These are phyloP conservation scores for Xanthostigma xanthostigma DNA, from an alignment of 2,888 invertebrate genomes.

Conservation along the genomic window DNA sequence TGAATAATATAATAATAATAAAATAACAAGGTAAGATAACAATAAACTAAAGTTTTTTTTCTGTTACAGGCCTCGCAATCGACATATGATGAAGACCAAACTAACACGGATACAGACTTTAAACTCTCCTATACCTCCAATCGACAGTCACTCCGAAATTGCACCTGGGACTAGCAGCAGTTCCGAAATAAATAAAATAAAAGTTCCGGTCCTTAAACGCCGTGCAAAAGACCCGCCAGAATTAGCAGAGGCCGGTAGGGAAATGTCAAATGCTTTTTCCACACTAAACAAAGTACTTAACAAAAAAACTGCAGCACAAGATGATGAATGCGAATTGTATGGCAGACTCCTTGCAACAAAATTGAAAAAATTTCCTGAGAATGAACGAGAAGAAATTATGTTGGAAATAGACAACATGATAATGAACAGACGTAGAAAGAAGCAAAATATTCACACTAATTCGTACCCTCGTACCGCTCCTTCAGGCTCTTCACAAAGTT, in stretches of 20 bases:
- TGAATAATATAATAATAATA: no score
- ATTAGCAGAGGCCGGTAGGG: slow-evolving; percentile 1
- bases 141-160: neutral
- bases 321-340: slow-evolving; percentile 14
- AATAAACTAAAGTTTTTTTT: neutral
- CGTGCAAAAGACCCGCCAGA: neutral
- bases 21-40: slow-evolving; percentile 4
- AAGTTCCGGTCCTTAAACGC: neutral
- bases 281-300: slow-evolving; percentile 2
- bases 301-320: slow-evolving; percentile 3
- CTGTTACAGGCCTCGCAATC: slow-evolving; percentile 1
- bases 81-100: neutral
- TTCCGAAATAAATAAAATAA: neutral
- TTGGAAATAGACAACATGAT: slow-evolving; percentile 11
- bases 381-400: slow-evolving; percentile 12
- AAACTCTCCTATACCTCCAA: neutral
- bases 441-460: slow-evolving; percentile 1
- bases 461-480: neutral
- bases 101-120: neutral
- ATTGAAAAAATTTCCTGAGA: slow-evolving; percentile 10
- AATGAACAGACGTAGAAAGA: slow-evolving; percentile 1
- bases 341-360: slow-evolving; percentile 14
- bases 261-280: slow-evolving; percentile 2
- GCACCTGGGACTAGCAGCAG: neutral
- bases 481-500: slow-evolving; percentile 1